These are phyloP conservation scores for Trachelus tabidus DNA, from an alignment of 2,888 invertebrate genomes.

Conservation along the genomic window DNA sequence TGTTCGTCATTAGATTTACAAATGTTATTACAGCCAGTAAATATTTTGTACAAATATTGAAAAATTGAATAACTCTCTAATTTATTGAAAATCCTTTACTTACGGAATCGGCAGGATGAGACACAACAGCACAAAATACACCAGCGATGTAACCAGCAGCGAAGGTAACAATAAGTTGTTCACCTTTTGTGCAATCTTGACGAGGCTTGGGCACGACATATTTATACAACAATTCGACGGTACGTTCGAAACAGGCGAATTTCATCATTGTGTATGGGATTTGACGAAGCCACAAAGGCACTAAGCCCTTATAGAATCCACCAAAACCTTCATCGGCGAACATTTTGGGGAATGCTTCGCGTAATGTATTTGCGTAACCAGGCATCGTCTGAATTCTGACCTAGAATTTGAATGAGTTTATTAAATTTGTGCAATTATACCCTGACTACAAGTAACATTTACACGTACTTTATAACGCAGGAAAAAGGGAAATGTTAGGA, in stretches of 20 bases:
- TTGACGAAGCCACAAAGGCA: conserved; percentile 96
- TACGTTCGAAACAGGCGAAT: conserved; percentile 98
- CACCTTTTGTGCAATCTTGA: conserved; percentile 87
- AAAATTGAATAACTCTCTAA: not conserved
- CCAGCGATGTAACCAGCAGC: conserved; percentile 97
- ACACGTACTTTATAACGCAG: too few species aligned
- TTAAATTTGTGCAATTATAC: too few species aligned
- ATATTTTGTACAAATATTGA: not conserved
- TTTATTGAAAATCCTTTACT: conserved; percentile 22
- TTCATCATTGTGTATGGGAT: conserved; percentile 99
- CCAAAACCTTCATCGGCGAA: conserved; percentile 85
- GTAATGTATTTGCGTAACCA: conserved; percentile 88
- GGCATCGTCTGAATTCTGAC: conserved; percentile 96
- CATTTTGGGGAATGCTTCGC: conserved; percentile 94
- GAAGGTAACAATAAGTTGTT: conserved; percentile 96
- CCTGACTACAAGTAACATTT: too few species aligned
- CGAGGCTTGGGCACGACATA: conserved; percentile 95
- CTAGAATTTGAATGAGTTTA: conserved; percentile 55
- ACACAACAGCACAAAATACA: conserved; percentile 98
- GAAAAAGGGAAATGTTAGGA: too few species aligned
- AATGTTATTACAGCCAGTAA: not conserved
- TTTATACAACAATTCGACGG: conserved; percentile 91
- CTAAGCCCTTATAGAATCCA: conserved; percentile 96
- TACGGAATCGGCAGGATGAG: conserved; percentile 97
- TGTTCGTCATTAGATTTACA: conserved; percentile 22